phyloP scores from a whole-genome alignment of 2,888 invertebrate species.

The Agrotis ipsilon region DNA sequence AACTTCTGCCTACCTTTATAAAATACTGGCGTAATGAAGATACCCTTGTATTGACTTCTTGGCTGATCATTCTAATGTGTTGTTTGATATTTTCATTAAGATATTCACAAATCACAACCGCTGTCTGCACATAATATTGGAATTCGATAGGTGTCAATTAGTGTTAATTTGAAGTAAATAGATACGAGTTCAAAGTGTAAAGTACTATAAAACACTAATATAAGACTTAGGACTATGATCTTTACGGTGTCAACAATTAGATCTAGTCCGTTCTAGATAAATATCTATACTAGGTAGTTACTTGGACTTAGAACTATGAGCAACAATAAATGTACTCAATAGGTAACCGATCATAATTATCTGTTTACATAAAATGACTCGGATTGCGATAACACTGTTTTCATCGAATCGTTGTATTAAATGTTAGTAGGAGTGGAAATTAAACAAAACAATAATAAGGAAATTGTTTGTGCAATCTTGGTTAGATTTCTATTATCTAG shows the following conservation, averaged over 20 bases:
- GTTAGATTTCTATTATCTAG: too few relatives aligned
- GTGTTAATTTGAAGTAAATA: conserved; percentile 4
- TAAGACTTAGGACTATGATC: background rate
- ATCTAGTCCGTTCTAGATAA: conserved; percentile 9
- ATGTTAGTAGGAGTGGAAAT: conserved; percentile 5
- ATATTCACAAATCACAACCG: too few relatives aligned
- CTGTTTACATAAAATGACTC: conserved; percentile 22
- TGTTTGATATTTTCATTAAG: background rate
- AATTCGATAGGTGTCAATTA: background rate
- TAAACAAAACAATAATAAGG: background rate
- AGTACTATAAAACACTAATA: background rate
- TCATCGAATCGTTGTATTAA: conserved; percentile 4
- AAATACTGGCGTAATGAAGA: background rate
- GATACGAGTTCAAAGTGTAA: conserved; percentile 1
- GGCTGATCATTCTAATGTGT: background rate
- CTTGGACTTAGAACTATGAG: conserved; percentile 25
- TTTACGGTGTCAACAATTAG: background rate
- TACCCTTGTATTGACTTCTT: too few relatives aligned
- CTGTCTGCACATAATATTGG: background rate
- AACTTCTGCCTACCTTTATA: background rate
- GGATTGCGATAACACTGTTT: conserved; percentile 31
- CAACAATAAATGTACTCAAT: background rate
- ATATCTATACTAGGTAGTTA: background rate
- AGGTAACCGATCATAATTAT: conserved; percentile 6
- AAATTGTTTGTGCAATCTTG: too few relatives aligned